phyloP scores from a whole-genome alignment of 2,888 invertebrate species.

The Troides oblongomaculatus region DNA sequence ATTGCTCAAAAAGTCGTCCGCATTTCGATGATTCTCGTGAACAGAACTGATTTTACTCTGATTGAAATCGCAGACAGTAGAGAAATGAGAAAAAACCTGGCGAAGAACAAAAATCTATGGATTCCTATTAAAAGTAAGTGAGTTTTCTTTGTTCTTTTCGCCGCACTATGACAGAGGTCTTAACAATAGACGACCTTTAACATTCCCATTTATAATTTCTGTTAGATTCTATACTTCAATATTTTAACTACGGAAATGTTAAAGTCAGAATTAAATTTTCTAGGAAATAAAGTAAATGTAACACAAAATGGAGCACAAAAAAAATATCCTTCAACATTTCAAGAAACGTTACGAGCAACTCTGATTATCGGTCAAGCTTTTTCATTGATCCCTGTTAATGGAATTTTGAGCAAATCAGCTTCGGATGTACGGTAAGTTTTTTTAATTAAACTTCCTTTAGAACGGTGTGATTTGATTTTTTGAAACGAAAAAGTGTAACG shows the following conservation, averaged over 20 bases:
- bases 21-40: conserved; percentile 27
- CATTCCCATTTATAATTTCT: not conserved
- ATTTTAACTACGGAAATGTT: not conserved
- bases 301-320: conserved; percentile 38
- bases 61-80: conserved; percentile 22
- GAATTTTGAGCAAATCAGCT: conserved; percentile 48
- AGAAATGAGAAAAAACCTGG: conserved; percentile 43
- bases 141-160: not conserved
- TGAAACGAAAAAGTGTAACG: too few species aligned
- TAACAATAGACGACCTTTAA: not conserved
- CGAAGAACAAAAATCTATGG: conserved; percentile 46
- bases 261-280: not conserved
- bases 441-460: not conserved
- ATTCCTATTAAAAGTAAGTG: conserved; percentile 56
- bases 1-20: not conserved
- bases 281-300: conserved; percentile 59
- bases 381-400: conserved; percentile 59
- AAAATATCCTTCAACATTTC: conserved; percentile 49
- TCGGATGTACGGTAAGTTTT: conserved; percentile 50
- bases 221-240: not conserved
- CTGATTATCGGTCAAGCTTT: conserved; percentile 61
- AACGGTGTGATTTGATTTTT: too few species aligned
- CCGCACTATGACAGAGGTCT: not conserved
- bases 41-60: conserved; percentile 18
- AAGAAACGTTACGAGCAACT: conserved; percentile 50